Conservation (phyloP, 2,888 invertebrate genomes). For the Syritta pipiens region DNA sequence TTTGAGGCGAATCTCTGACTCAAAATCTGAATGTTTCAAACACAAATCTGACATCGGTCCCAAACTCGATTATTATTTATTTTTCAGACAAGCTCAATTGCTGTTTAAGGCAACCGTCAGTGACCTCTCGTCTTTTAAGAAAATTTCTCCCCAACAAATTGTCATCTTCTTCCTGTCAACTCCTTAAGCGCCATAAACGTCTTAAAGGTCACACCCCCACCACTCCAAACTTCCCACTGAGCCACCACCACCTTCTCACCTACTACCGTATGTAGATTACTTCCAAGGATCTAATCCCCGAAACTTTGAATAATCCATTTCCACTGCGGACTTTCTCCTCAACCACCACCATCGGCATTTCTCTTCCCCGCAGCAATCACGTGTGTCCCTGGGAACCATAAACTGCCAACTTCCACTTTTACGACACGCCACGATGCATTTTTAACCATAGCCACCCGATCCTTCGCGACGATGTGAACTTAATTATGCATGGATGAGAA, state of each 20-base stretch:
- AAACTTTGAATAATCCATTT: conserved; percentile 7
- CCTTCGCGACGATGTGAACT: background rate
- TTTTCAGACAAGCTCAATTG: too few relatives aligned
- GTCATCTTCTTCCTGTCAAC: too few relatives aligned
- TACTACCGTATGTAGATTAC: conserved; percentile 3
- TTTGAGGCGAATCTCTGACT: too few relatives aligned
- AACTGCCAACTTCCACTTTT: conserved; percentile 10
- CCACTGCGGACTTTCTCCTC: background rate
- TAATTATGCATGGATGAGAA: conserved; percentile 27
- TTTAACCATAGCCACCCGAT: background rate
- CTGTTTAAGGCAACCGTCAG: too few relatives aligned
- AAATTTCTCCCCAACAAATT: too few relatives aligned
- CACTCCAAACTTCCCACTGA: too few relatives aligned
- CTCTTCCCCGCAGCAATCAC: background rate
- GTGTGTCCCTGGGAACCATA: background rate
- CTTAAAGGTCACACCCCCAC: too few relatives aligned
- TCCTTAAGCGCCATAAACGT: too few relatives aligned
- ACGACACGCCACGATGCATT: conserved; percentile 11
- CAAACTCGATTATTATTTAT: too few relatives aligned
- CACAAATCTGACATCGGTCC: too few relatives aligned
- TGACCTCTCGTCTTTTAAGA: too few relatives aligned
- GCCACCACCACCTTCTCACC: background rate
- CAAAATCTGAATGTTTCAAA: too few relatives aligned
- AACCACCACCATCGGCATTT: background rate
- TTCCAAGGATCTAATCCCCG: background rate